Evolutionary conservation across 2,797 vertebrate species (phyloP), one percentile per base, ranked within the genome.

Genomic region (Lagocephalus sceleratus): DNA sequence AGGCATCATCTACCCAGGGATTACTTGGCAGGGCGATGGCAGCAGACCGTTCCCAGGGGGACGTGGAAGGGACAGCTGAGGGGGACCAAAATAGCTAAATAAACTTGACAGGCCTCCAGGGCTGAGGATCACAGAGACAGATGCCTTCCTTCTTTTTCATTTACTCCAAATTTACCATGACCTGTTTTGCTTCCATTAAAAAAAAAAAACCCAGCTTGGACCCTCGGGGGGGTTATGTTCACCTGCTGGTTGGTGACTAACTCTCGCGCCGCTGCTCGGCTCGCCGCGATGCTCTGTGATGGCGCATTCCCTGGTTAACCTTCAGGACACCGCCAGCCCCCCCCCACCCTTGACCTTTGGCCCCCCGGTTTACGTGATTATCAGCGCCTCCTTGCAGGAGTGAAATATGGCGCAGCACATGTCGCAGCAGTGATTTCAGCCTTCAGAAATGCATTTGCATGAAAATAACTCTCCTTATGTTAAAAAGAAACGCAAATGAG

Each of bases 41-140:
- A 70, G 68, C 72, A 63, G 66, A 78, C 77, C 68, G 72, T 17
- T 82, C 79, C 57, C 59, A 57, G 60, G 39, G 52, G 58, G 79
- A 63, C 68, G 80, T 71, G 66, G 67, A 81, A 71, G 68, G 62
- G 66, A 87, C 89, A 90, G 89, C 89, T 90, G 90, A 85, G 66
- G 8, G 64, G 0, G 60, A 83, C 83, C 11, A 47, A 86, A 90
- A 91, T 90, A 91, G 83, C 81, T 57, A 83, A 88, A 87, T 81
- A 84, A 86, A 85, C 76, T 61, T 62, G 69, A 68, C 25, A 2
- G 66, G 57, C 65, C 57, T 58, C 74, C 76, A 72, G 17, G 2
- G 19, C 2, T 29, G 40, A 7, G 39, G 39, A 56, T 53, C 57
- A n/a, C 20, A 19, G 10, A 51, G 62, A 54, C 53, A 62, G 67